These are phyloP conservation scores for Pelochelys cantorii DNA, from an alignment of 2,797 vertebrate genomes.

Conservation along the genomic window DNA sequence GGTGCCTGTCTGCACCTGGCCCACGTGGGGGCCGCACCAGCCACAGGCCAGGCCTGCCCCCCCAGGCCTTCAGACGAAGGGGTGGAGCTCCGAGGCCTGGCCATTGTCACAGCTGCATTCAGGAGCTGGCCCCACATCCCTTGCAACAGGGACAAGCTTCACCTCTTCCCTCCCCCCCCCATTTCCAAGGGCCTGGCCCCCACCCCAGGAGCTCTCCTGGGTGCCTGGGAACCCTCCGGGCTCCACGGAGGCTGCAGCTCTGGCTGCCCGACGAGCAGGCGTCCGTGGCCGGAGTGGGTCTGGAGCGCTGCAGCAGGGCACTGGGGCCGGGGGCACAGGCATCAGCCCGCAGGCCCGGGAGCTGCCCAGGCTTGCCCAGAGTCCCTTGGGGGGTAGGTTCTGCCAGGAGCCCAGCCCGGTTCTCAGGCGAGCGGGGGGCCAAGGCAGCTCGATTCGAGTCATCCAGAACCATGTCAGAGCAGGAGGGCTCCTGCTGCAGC, in stretches of 20 bases:
- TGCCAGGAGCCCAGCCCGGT: background rate
- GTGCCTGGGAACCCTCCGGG: background rate
- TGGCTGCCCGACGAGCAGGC: background rate
- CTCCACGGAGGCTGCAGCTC: background rate
- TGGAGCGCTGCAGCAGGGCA: background rate
- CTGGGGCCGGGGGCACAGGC: background rate
- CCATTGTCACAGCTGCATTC: background rate
- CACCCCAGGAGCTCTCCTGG: background rate
- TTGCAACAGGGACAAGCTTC: background rate
- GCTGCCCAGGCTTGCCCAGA: background rate
- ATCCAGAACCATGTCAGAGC: too few species aligned
- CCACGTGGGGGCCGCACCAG: background rate
- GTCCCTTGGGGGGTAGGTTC: background rate
- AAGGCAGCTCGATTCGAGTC: background rate
- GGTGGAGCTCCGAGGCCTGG: background rate
- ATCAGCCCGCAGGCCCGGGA: too few species aligned
- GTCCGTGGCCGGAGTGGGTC: background rate
- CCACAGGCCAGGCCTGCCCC: background rate
- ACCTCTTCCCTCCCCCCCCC: rapidly evolving
- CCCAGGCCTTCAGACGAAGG: background rate
- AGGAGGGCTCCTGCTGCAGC: background rate
- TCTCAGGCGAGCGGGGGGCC: background rate
- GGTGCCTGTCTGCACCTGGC: background rate
- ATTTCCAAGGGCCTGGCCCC: background rate
- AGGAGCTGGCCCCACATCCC: background rate